Conservation (phyloP, 1,140 invertebrate genomes). For the Aphaenogaster ashmeadi region DNA sequence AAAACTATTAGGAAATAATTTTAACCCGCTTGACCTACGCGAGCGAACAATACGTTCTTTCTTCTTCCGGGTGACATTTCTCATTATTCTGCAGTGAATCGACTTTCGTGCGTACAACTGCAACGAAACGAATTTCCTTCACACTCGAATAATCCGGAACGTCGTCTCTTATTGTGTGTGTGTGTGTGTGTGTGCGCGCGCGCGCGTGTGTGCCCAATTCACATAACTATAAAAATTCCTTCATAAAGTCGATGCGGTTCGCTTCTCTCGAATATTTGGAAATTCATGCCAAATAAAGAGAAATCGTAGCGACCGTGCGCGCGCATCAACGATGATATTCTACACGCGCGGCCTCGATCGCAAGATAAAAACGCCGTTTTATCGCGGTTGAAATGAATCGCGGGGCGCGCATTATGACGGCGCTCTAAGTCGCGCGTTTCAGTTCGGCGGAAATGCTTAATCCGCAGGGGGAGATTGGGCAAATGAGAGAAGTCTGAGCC, state of each 20-base stretch:
- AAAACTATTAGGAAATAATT: constrained; percentile 12
- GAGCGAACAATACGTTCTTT: not conserved
- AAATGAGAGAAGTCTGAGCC: constrained; percentile 23
- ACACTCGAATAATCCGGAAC: constrained; percentile 28
- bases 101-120: constrained; percentile 18
- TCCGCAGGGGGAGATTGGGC: not conserved
- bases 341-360: constrained; percentile 19
- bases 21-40: not conserved
- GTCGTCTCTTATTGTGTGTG: not conserved
- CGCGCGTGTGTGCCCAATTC: not conserved
- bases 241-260: constrained; percentile 42
- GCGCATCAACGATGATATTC: not conserved
- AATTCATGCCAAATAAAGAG: constrained; percentile 30
- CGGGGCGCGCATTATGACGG: not conserved
- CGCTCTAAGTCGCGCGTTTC: constrained; percentile 23
- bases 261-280: constrained; percentile 27
- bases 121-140: constrained; percentile 40
- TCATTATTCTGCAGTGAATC: constrained; percentile 33
- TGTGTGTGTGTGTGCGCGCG: not conserved
- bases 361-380: constrained; percentile 51
- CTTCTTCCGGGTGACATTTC: constrained; percentile 18
- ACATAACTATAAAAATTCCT: constrained; percentile 52
- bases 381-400: constrained; percentile 37
- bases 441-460: constrained; percentile 29
- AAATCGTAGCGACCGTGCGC: not conserved